A percentile compares a stretch with the other conserved stretches of the same genome.
Evolutionary conservation across 2,113 vertebrate genomes (phyloP).

Genomic region (Oryzias woworae): DNA sequence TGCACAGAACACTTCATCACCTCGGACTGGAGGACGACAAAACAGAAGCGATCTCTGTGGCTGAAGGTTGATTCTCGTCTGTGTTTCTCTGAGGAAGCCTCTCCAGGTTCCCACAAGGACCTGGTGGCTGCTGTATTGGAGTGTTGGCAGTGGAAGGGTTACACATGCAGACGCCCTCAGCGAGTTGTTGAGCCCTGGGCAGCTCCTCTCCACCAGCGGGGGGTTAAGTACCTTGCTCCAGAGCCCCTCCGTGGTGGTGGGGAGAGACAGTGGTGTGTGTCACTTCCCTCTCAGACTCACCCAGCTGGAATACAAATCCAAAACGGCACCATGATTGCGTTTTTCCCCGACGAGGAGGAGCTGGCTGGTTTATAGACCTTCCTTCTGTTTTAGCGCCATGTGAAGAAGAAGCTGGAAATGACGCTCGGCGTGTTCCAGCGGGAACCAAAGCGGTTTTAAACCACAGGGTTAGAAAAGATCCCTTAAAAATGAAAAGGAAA

Average conservation of each 20-base stretch:
- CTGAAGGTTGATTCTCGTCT: neutral
- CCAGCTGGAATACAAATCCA: slow-evolving; percentile 43
- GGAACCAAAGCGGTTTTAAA: too few species aligned
- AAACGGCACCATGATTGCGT: slow-evolving; percentile 50
- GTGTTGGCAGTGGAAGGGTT: slow-evolving; percentile 35
- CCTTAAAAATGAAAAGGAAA: too few species aligned
- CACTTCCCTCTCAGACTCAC: slow-evolving; percentile 38
- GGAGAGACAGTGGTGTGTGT: slow-evolving; percentile 59
- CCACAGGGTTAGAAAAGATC: too few species aligned
- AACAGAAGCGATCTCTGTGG: too few species aligned
- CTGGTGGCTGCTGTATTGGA: slow-evolving; percentile 46
- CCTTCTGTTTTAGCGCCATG: neutral
- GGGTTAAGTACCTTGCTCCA: slow-evolving; percentile 69
- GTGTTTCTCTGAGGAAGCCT: slow-evolving; percentile 7
- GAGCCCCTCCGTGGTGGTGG: slow-evolving; percentile 53
- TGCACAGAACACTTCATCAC: too few species aligned
- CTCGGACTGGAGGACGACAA: too few species aligned
- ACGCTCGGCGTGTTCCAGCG: too few species aligned
- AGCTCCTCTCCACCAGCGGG: slow-evolving; percentile 58
- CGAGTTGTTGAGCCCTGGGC: slow-evolving; percentile 55
- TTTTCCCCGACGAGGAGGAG: slow-evolving; percentile 26
- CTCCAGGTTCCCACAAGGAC: slow-evolving; percentile 25
- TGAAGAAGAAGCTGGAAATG: neutral
- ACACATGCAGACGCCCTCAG: slow-evolving; percentile 55
- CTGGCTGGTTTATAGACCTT: slow-evolving; percentile 5